These are phyloP conservation scores for Glandiceps talaboti DNA, from an alignment of 53 echinoderm and acorn worm species.

Conservation along the genomic window DNA sequence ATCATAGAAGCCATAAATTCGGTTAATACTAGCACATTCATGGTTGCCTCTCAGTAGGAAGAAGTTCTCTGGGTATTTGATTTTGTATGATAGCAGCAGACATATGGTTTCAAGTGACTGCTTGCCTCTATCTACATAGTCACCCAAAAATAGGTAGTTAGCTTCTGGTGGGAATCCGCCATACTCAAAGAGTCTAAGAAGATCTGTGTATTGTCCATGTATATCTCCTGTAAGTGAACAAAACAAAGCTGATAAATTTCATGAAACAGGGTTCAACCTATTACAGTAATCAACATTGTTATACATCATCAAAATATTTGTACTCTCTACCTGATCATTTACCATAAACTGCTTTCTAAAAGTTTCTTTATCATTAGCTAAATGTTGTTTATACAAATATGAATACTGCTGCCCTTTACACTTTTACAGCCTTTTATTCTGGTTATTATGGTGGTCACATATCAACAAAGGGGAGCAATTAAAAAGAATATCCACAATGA, in stretches of 20 bases:
- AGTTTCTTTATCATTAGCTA: too few relatives aligned
- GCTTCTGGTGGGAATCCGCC: slow-evolving; percentile 96
- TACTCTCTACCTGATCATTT: too few relatives aligned
- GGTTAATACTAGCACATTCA: slow-evolving; percentile 95
- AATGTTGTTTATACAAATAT: too few relatives aligned
- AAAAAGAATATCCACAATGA: too few relatives aligned
- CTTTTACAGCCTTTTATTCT: too few relatives aligned
- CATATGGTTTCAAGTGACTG: slow-evolving; percentile 92
- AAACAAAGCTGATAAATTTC: not conserved
- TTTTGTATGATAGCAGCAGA: slow-evolving; percentile 86
- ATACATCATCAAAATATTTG: too few relatives aligned
- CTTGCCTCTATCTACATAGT: slow-evolving; percentile 94
- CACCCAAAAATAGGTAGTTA: slow-evolving; percentile 91
- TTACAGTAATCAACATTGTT: too few relatives aligned
- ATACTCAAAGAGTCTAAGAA: slow-evolving; percentile 91
- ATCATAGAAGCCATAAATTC: slow-evolving; percentile 97
- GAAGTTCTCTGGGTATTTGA: slow-evolving; percentile 96
- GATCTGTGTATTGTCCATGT: slow-evolving; percentile 94
- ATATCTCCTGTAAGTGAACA: slow-evolving; percentile 62
- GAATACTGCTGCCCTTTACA: too few relatives aligned
- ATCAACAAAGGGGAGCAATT: too few relatives aligned
- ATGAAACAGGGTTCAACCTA: too few relatives aligned
- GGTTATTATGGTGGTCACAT: too few relatives aligned
- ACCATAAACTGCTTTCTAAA: too few relatives aligned
- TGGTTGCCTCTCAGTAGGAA: slow-evolving; percentile 90